phyloP scores from a whole-genome alignment of 1,140 invertebrate genomes.

The Amphibalanus amphitrite region DNA sequence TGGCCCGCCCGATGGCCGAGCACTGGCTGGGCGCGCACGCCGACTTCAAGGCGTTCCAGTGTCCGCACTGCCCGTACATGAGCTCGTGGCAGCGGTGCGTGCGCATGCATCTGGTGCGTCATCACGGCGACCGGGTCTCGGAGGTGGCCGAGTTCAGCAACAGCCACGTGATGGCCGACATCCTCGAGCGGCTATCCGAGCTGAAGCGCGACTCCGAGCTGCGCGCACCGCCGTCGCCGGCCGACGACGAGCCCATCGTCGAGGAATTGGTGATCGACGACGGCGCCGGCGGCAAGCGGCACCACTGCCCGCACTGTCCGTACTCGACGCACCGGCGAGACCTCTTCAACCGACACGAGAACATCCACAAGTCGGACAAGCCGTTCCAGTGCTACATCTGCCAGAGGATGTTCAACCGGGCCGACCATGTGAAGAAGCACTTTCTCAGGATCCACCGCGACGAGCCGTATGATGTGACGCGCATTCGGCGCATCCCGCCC shows the following conservation, averaged over 20 bases:
- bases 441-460: slow-evolving; percentile 77
- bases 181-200: slow-evolving; percentile 46
- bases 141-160: slow-evolving; percentile 38
- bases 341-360: slow-evolving; percentile 86
- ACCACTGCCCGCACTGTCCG: slow-evolving; percentile 65
- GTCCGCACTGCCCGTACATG: slow-evolving; percentile 50
- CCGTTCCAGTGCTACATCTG: slow-evolving; percentile 84
- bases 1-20: slow-evolving; percentile 53
- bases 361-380: slow-evolving; percentile 85
- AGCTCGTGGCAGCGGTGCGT: slow-evolving; percentile 56
- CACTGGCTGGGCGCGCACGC: slow-evolving; percentile 68
- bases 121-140: slow-evolving; percentile 33
- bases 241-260: slow-evolving; percentile 14
- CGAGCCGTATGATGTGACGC: slow-evolving; percentile 62
- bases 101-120: slow-evolving; percentile 47
- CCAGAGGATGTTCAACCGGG: slow-evolving; percentile 76
- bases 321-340: slow-evolving; percentile 82
- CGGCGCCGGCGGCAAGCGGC: slow-evolving; percentile 42
- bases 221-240: slow-evolving; percentile 21
- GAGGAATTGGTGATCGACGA: slow-evolving; percentile 20
- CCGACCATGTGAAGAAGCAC: slow-evolving; percentile 90
- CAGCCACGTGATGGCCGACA: slow-evolving; percentile 53
- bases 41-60: slow-evolving; percentile 49
- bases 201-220: slow-evolving; percentile 42
- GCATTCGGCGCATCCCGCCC: slow-evolving; percentile 35